Conservation (phyloP, 2,113 vertebrate species). For the Colaptes auratus region DNA sequence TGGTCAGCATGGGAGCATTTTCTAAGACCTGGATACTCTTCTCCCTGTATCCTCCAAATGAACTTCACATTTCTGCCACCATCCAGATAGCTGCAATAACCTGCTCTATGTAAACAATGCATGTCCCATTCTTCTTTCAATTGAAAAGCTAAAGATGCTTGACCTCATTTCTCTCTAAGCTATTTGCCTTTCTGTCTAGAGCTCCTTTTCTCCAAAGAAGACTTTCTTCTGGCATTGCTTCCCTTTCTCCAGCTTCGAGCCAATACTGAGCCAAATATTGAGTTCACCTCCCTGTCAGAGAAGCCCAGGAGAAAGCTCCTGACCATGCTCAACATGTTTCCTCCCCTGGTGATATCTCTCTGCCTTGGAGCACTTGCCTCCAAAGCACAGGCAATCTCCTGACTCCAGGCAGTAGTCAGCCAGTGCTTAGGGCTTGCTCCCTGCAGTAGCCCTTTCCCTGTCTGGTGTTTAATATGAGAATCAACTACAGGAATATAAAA, state of each 20-base stretch:
- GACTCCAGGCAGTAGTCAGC: neutral
- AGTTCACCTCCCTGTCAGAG: neutral
- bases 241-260: neutral
- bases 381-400: neutral
- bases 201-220: neutral
- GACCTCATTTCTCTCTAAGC: neutral
- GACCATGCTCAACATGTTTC: neutral
- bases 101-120: neutral
- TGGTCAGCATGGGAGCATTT: neutral
- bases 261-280: neutral
- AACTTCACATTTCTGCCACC: neutral
- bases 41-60: neutral
- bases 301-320: neutral
- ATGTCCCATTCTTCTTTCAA: neutral
- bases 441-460: neutral
- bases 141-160: neutral
- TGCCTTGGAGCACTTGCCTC: neutral
- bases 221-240: neutral
- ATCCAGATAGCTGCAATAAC: neutral
- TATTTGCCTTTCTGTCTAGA: constrained; percentile 15
- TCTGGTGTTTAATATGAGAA: neutral
- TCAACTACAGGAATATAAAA: neutral
- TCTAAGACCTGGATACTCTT: neutral
- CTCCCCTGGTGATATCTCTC: neutral
- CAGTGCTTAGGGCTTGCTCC: neutral